Evolutionary conservation across 2,113 vertebrate species (phyloP).

Genomic region (Otocyon megalotis): DNA sequence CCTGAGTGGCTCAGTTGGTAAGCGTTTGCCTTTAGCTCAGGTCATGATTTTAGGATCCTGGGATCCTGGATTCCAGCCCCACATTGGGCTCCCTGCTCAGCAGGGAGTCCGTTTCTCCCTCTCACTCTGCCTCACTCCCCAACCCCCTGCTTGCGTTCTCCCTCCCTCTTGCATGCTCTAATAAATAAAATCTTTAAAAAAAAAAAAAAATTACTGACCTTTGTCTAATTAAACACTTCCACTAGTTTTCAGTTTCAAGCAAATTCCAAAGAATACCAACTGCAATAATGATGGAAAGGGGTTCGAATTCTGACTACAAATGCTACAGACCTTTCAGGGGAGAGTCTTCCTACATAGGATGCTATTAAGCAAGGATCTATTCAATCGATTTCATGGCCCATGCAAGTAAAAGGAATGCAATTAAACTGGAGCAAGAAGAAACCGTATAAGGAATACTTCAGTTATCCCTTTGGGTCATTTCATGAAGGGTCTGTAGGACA

Average conservation of each 20-base stretch:
- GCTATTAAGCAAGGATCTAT: slow-evolving; percentile 1
- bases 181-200: neutral
- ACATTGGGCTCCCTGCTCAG: neutral
- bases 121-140: neutral
- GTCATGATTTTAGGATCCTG: neutral
- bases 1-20: neutral
- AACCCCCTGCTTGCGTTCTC: no score
- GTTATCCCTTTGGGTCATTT: neutral
- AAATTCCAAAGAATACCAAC: neutral
- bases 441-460: neutral
- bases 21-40: neutral
- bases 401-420: neutral
- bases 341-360: neutral
- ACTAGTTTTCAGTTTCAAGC: neutral
- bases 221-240: neutral
- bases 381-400: neutral
- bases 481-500: neutral
- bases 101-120: neutral
- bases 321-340: neutral
- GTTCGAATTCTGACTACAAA: neutral
- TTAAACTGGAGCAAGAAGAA: neutral
- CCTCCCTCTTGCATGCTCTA: neutral
- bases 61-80: no score
- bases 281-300: neutral
- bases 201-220: neutral